These are phyloP conservation scores for Cyprinodon tularosa DNA, from an alignment of 2,113 vertebrate genomes.

Conservation along the genomic window DNA sequence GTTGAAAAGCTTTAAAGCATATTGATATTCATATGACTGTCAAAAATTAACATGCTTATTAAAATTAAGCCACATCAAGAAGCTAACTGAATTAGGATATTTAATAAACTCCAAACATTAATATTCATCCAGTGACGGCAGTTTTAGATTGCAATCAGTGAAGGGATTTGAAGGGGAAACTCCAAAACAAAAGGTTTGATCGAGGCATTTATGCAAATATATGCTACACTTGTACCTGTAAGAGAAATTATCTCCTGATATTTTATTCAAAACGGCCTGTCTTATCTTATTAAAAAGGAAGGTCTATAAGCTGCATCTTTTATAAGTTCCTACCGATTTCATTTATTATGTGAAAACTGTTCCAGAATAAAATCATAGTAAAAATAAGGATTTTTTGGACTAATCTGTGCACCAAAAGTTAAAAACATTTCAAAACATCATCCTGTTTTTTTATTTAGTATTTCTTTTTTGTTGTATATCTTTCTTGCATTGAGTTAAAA, in stretches of 20 bases:
- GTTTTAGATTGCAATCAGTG: slow-evolving; percentile 58
- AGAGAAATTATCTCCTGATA: slow-evolving; percentile 39
- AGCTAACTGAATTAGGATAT: slow-evolving; percentile 24
- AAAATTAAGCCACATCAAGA: slow-evolving; percentile 11
- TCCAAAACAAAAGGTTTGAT: slow-evolving; percentile 60
- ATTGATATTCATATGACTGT: slow-evolving; percentile 43
- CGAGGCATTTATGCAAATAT: slow-evolving; percentile 72
- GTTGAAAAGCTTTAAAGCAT: slow-evolving; percentile 20
- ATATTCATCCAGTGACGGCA: slow-evolving; percentile 18
- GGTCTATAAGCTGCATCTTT: slow-evolving; percentile 25
- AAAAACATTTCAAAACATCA: too few species aligned
- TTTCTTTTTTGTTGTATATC: neutral
- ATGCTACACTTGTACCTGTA: slow-evolving; percentile 59
- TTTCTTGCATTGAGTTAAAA: too few species aligned
- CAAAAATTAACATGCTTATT: slow-evolving; percentile 48
- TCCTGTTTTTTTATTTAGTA: too few species aligned
- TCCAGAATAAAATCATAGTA: neutral
- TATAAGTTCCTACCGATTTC: slow-evolving; percentile 9
- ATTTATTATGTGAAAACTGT: neutral
- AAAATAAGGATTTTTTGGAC: neutral
- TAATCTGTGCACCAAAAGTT: neutral
- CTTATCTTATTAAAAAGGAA: slow-evolving; percentile 6
- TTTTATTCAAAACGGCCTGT: slow-evolving; percentile 27
- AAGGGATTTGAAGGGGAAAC: slow-evolving; percentile 64
- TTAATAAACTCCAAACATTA: slow-evolving; percentile 23